Base-by-base conservation (phyloP, 2,888 invertebrate genomes). In the Encarsia formosa region DNA sequence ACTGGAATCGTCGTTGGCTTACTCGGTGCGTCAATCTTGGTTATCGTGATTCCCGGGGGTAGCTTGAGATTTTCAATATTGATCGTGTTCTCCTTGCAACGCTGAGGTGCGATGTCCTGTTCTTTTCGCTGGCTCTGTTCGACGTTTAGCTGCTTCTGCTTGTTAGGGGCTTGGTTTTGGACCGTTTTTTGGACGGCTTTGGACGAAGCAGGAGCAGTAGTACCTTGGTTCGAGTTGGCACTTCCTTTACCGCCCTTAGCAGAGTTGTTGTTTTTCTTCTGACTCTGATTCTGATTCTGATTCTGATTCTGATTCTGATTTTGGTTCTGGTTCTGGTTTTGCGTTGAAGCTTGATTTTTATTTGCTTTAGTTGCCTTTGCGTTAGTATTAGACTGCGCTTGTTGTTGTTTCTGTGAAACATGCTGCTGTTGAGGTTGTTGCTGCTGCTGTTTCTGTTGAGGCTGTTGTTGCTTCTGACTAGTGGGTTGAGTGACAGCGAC, bases 41-140 rank as follows among this genome's bases (percentile, higher is more conserved):
- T 88, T 32, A 88, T 78, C 0, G 87, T 89, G 39, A 89, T 89
- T n/a, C 89, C 89, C 0, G 89, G 88, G 0, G 89, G 89, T 37
- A 89, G 56, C 51, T 71, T 73, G 15, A 74, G 60, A 62, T 71
- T 71, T 53, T 73, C 73, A 41, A 74, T 73, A 49, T 69, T 69
- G 16, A 73, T 71, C 40, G 67, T 70, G 19, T 48, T 54, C n/a
- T n/a, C n/a, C 31, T 44, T n/a, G 20, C 16, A 41, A 43, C 32
- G 47, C 2, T 22, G 24, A 0, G 35, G 35, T n/a, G 39, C 13
- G 29, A 46, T 43, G 3, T 31, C 9, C 22, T 42, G 40, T 11
- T 53, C 54, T 49, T 35, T 49, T n/a, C 54, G 56, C 19, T 59
- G 62, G 11, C 52, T 31, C 43, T 42, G 11, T 20, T 56, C 56